phyloP scores from a whole-genome alignment of 2,888 invertebrate genomes.

The Cerastis leucographa region DNA sequence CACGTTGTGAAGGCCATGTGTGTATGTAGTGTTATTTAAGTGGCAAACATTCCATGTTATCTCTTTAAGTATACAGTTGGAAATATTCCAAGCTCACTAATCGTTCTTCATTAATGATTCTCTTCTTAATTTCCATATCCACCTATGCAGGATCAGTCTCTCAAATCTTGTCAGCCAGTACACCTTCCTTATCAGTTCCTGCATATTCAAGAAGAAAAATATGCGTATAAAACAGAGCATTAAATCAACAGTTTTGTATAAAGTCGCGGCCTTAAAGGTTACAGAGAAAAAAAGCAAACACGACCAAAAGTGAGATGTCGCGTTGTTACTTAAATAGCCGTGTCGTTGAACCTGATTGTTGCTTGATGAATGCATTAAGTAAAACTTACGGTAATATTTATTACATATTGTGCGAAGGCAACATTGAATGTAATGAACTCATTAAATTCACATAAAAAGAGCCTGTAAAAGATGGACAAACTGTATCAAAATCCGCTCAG shows the following conservation, averaged over 20 bases:
- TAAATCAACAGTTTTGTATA: constrained; percentile 52
- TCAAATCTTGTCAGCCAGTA: constrained; percentile 31
- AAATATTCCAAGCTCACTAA: constrained; percentile 18
- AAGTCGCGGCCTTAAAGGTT: constrained; percentile 70
- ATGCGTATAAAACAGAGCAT: constrained; percentile 11
- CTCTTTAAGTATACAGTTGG: constrained; percentile 34
- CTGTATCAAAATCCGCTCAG: not conserved
- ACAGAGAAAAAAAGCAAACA: constrained; percentile 75
- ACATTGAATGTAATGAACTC: constrained; percentile 34
- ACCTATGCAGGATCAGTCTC: not conserved
- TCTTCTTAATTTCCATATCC: constrained; percentile 10
- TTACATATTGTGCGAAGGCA: constrained; percentile 25
- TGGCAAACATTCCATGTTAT: constrained; percentile 45
- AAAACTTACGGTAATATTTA: constrained; percentile 53
- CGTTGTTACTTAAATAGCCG: constrained; percentile 77
- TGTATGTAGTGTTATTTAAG: constrained; percentile 42
- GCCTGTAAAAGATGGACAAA: not conserved
- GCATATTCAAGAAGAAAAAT: constrained; percentile 18
- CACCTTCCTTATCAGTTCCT: constrained; percentile 31
- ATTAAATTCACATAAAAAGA: constrained; percentile 18
- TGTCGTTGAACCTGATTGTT: constrained; percentile 82
- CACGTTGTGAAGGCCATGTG: constrained; percentile 51
- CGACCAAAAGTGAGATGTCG: constrained; percentile 73
- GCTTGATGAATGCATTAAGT: constrained; percentile 68
- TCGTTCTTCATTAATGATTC: constrained; percentile 18